Evolutionary conservation across 2,113 vertebrate genomes (phyloP).

Genomic region (Todiramphus saurophagus): DNA sequence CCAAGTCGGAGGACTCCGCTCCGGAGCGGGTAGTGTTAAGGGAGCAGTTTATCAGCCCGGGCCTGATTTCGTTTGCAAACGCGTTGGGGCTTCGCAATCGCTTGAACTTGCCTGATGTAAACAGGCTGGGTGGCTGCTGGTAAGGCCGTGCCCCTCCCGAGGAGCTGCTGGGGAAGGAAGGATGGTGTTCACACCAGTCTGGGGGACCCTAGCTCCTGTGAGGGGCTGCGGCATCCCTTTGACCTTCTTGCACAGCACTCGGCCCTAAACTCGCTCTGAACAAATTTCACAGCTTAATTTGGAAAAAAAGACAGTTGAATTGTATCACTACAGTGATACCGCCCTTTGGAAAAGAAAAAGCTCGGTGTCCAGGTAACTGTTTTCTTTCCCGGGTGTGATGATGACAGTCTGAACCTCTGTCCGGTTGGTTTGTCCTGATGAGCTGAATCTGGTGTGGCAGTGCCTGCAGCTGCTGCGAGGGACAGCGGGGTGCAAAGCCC

Average conservation of each 20-base stretch:
- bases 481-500: neutral
- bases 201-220: accelerated
- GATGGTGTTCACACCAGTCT: accelerated
- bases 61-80: neutral
- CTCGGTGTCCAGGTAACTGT: neutral
- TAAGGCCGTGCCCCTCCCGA: neutral
- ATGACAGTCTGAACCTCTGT: neutral
- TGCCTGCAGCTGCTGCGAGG: neutral
- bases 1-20: neutral
- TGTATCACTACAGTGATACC: neutral
- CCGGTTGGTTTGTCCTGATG: neutral
- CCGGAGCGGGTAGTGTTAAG: neutral
- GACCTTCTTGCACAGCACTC: neutral
- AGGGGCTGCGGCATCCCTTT: accelerated
- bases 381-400: neutral
- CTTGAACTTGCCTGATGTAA: neutral
- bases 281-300: neutral
- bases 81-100: neutral
- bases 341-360: neutral
- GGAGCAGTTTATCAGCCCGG: neutral
- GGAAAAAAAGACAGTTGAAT: neutral
- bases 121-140: neutral
- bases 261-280: neutral
- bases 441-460: neutral
- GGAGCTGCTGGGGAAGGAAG: neutral